Percentiles rank a stretch among this genome's conserved stretches.
Evolutionary conservation across 2,797 vertebrate species (phyloP).

Genomic region (Parambassis ranga): DNA sequence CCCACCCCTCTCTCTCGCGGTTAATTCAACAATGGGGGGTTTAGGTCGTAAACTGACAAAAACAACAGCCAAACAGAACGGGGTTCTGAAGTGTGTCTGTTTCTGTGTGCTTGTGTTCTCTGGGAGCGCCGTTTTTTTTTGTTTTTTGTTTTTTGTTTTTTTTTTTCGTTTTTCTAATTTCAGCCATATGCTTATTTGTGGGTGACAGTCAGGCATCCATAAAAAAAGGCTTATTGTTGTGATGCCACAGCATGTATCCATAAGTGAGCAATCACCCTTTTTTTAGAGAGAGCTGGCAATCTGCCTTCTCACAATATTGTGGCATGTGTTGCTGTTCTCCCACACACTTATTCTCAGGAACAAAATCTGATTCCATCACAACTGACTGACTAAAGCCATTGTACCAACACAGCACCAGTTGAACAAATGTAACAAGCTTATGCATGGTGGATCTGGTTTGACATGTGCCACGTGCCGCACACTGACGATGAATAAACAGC

Average conservation of each 20-base stretch:
- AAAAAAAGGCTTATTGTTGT: conserved; percentile 60
- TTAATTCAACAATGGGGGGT: conserved; percentile 69
- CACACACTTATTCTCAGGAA: conserved; percentile 58
- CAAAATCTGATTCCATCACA: conserved; percentile 64
- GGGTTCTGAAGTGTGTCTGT: conserved; percentile 35
- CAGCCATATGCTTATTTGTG: conserved; percentile 69
- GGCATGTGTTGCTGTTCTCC: conserved; percentile 62
- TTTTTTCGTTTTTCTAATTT: conserved; percentile 34
- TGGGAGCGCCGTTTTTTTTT: conserved; percentile 11
- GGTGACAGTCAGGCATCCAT: conserved; percentile 52
- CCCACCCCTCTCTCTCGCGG: conserved; percentile 43
- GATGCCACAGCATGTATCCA: conserved; percentile 58
- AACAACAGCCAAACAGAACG: conserved; percentile 60
- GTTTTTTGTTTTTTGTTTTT: no score
- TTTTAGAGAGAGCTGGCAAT: conserved; percentile 47
- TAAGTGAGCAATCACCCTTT: conserved; percentile 64
- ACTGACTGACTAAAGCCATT: conserved; percentile 62
- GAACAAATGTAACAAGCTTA: conserved; percentile 59
- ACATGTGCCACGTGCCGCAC: conserved; percentile 33
- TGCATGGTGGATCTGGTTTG: conserved; percentile 49
- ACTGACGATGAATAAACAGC: conserved; percentile 48
- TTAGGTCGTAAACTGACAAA: conserved; percentile 62
- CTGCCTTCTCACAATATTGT: conserved; percentile 57
- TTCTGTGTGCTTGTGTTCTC: conserved; percentile 25
- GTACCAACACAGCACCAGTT: conserved; percentile 53